phyloP scores from a whole-genome alignment of 2,797 vertebrate genomes.

The Muscicapa comitata region DNA sequence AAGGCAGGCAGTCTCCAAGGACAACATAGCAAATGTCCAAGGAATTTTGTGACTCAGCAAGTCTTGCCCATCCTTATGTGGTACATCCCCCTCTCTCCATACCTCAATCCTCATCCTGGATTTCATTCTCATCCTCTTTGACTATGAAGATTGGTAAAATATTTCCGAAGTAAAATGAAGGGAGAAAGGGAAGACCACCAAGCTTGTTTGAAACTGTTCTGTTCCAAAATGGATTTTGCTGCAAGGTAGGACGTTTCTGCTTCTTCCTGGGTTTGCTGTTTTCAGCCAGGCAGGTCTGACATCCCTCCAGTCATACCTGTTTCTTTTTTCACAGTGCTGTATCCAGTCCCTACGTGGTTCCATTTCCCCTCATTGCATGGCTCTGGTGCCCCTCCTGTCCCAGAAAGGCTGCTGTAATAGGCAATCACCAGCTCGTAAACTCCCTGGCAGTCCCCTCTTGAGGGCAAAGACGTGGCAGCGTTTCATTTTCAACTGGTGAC shows the following conservation, averaged over 20 bases:
- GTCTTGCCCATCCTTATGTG: background rate
- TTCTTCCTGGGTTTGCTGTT: background rate
- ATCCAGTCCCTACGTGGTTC: background rate
- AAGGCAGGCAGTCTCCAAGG: background rate
- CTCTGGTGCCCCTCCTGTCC: rapidly evolving
- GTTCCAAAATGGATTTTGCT: background rate
- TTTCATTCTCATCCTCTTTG: background rate
- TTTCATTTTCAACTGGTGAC: background rate
- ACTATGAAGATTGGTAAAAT: background rate
- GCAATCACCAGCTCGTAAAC: background rate
- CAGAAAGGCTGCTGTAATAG: background rate
- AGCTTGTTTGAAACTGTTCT: background rate
- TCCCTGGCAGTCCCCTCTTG: background rate
- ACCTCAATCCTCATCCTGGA: background rate
- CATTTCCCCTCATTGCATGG: background rate
- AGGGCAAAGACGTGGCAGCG: background rate
- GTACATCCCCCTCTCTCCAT: background rate
- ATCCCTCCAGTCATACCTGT: background rate
- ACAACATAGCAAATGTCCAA: rapidly evolving
- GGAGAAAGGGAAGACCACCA: background rate
- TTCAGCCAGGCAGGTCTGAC: background rate
- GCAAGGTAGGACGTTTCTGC: background rate
- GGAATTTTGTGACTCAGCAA: background rate
- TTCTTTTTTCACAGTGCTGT: background rate
- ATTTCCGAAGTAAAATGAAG: background rate